Evolutionary conservation across 1,140 invertebrate species (phyloP), one percentile per base, ranked within the genome.

Genomic region (Spodoptera frugiperda): DNA sequence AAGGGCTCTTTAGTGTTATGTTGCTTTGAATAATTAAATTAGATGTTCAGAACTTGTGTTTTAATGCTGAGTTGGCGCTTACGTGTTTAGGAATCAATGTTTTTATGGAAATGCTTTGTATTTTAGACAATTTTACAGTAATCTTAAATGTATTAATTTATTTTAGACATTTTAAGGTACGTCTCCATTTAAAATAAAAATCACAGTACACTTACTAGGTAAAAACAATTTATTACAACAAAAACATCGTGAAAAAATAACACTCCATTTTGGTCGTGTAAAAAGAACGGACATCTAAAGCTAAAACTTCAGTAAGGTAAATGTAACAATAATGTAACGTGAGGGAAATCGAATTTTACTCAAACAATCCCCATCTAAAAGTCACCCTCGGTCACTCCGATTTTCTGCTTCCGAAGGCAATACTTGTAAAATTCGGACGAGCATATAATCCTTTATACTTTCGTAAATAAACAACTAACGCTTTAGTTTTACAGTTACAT

Each of bases 301-400:
- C 53, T 15, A 12, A 55, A 55, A 55, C 53, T 25, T 55, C 19
- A 25, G 15, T 17, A 44, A 33, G 14, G 14, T 61, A 39, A 61
- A 39, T 61, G 57, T 61, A 63, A 63, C 59, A 63, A 33, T 17
- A 63, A 63, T 15, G 59, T 15, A 63, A 63, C 15, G 59, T 15
- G 44, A 61, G 44, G 33, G 15, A 44, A 63, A 63, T 63, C 59
- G 59, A 63, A 63, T 44, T 63, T 63, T 44, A 15, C n/a, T 63
- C 14, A 15, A 39, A 63, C 33, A 17, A 33, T 63, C 59, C 59
- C n/a, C 33, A n/a, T 63, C 15, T n/a, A 63, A 63, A 63, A 63
- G 33, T 63, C 59, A 63, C 59, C 59, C 33, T 63, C 33, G 59
- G 59, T 63, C 59, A 63, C 59, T 63, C 59, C 59, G 33, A 63